Evolutionary conservation across 2,113 vertebrate species (phyloP), one percentile per base, ranked within the genome.

Genomic region (Nerophis lumbriciformis): DNA sequence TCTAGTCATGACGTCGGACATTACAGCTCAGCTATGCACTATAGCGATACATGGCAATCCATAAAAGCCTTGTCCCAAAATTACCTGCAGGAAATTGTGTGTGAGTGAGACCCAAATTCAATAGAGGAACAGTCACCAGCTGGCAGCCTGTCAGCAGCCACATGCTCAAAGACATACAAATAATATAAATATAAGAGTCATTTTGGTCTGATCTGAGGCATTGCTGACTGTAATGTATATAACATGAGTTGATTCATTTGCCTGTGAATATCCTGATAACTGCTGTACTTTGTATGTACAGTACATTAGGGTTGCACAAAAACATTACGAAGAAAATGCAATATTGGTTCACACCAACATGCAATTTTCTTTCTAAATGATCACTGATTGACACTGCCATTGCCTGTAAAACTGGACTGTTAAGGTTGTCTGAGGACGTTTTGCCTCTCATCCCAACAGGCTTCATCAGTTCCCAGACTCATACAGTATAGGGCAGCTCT

Each of bases 111-210:
- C 10, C 11, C 6, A 28, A 28, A 28, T 28, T 28, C 11, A 28
- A 2, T 11, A 36, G 37, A 56, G 8, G 36, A 39, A 14, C 15
- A 39, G 37, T 56, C 53, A 16, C 53, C 53, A 55, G 53, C 36
- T 55, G 53, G 53, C 53, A 39, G 37, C 53, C 53, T 56, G 36
- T 39, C 53, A 56, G 53, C 21, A 56, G 37, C 15, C 15, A 16
- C 53, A 56, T 56, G 37, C 38, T 56, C 37, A 56, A 37, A 55
- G 53, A 39, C 15, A 56, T n/a, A 10, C 36, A n/a, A n/a, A n/a
- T n/a, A n/a, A n/a, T n/a, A 15, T 38, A 54, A 16, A 8, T 37
- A 55, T 13, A 15, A n/a, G 36, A 55, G 5, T 56, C 53, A 39
- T 39, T 56, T 56, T 11, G 0, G 13, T 36, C 8, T 9, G 38